Conservation (phyloP, 2,888 invertebrate genomes). For the Euzetes globulus region DNA sequence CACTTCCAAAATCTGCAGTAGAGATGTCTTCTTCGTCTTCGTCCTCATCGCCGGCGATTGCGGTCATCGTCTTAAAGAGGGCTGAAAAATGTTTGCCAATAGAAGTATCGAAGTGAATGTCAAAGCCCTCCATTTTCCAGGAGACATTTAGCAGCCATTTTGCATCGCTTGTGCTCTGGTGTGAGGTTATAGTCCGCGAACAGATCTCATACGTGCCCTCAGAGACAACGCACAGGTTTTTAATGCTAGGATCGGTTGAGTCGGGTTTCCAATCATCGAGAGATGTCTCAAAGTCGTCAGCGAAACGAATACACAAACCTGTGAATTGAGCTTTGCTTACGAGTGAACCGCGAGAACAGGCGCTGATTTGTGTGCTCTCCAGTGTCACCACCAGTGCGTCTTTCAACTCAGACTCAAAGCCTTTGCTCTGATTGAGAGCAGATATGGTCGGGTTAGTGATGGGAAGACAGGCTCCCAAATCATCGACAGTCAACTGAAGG, state of each 20-base stretch:
- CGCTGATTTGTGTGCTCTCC: slow-evolving; percentile 90
- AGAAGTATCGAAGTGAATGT: slow-evolving; percentile 88
- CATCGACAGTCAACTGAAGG: slow-evolving; percentile 86
- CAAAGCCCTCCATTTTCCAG: slow-evolving; percentile 99
- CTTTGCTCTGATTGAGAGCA: slow-evolving; percentile 37
- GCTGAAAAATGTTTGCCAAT: slow-evolving; percentile 93
- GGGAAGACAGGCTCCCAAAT: slow-evolving; percentile 92
- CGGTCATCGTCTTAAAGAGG: slow-evolving; percentile 87
- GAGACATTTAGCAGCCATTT: slow-evolving; percentile 97
- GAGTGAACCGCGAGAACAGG: slow-evolving; percentile 89
- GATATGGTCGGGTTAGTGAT: slow-evolving; percentile 30
- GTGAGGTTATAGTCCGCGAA: slow-evolving; percentile 78
- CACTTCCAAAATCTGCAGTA: slow-evolving; percentile 51
- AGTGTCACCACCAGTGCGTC: slow-evolving; percentile 92
- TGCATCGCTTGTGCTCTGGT: slow-evolving; percentile 55
- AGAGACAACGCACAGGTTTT: slow-evolving; percentile 94
- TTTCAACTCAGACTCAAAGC: slow-evolving; percentile 63
- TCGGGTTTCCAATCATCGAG: slow-evolving; percentile 96
- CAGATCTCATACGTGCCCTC: slow-evolving; percentile 98
- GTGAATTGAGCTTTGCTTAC: slow-evolving; percentile 71
- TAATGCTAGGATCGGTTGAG: slow-evolving; percentile 64
- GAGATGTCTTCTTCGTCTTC: slow-evolving; percentile 65
- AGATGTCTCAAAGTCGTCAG: slow-evolving; percentile 93
- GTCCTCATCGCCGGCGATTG: slow-evolving; percentile 77
- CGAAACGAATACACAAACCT: slow-evolving; percentile 79